These are phyloP conservation scores for Tenthredo distinguenda DNA, from an alignment of 2,888 invertebrate genomes.

Conservation along the genomic window DNA sequence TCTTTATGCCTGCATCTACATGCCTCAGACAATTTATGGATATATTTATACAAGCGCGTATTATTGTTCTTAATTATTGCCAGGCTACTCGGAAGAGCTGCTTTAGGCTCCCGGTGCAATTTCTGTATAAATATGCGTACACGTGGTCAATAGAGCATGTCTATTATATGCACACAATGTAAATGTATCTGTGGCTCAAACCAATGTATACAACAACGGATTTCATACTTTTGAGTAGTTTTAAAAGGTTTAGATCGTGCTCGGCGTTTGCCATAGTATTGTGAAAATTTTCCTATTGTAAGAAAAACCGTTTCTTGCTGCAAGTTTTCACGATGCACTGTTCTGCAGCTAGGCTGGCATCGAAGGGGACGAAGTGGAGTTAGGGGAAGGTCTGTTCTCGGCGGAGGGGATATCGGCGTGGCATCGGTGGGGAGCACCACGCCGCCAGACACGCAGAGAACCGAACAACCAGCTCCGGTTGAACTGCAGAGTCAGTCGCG, in stretches of 20 bases:
- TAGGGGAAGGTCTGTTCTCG: conserved; percentile 54
- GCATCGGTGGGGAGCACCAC: conserved; percentile 59
- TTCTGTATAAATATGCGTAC: neutral
- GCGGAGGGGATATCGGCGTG: conserved; percentile 57
- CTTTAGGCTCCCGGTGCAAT: neutral
- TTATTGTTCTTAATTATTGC: conserved; percentile 14
- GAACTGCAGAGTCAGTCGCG: conserved; percentile 68
- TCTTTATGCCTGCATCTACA: neutral
- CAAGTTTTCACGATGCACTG: conserved; percentile 11
- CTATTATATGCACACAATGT: neutral
- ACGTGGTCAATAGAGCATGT: neutral
- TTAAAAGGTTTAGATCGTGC: neutral
- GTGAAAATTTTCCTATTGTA: conserved; percentile 61
- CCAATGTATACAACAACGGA: neutral
- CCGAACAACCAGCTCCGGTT: conserved; percentile 67
- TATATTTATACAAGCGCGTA: neutral
- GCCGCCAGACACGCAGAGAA: conserved; percentile 71
- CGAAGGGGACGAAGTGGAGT: conserved; percentile 57
- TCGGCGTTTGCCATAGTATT: neutral
- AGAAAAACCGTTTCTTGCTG: conserved; percentile 67
- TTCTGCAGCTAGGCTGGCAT: conserved; percentile 19
- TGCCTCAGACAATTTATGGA: neutral
- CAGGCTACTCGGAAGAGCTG: conserved; percentile 1
- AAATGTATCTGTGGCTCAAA: neutral
- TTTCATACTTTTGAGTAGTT: neutral